These are phyloP conservation scores for Netelia melanura DNA, from an alignment of 2,888 invertebrate genomes.

Conservation along the genomic window DNA sequence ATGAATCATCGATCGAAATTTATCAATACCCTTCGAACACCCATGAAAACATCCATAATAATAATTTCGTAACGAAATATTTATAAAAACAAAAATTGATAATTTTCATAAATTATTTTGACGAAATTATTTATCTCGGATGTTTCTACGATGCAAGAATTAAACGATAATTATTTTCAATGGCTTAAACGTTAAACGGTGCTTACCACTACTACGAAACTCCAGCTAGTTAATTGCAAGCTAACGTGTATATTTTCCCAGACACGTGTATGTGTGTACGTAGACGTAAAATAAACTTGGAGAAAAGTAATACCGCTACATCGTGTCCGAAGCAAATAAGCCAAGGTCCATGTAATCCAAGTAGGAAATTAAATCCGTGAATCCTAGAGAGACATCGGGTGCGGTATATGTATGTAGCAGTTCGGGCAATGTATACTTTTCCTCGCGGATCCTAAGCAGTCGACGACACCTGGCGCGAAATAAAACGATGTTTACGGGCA, in stretches of 20 bases:
- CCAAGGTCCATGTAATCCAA: slow-evolving; percentile 31
- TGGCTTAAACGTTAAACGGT: too few relatives aligned
- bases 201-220: too few relatives aligned
- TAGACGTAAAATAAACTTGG: slow-evolving; percentile 3
- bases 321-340: slow-evolving; percentile 1
- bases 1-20: neutral
- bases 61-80: too few relatives aligned
- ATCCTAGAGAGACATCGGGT: slow-evolving; percentile 39
- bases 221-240: too few relatives aligned
- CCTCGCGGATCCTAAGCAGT: slow-evolving; percentile 41
- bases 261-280: neutral
- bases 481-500: slow-evolving; percentile 55
- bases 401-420: neutral
- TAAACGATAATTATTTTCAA: too few relatives aligned
- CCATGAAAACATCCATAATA: too few relatives aligned
- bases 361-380: slow-evolving; percentile 56
- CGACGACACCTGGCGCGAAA: slow-evolving; percentile 61
- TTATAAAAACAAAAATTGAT: too few relatives aligned
- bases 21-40: neutral
- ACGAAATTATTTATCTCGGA: too few relatives aligned
- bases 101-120: too few relatives aligned
- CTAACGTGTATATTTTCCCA: neutral
- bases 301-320: neutral
- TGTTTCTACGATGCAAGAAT: too few relatives aligned
- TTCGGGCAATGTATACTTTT: slow-evolving; percentile 24